phyloP scores from a whole-genome alignment of 2,797 vertebrate species.

The Thaleichthys pacificus region DNA sequence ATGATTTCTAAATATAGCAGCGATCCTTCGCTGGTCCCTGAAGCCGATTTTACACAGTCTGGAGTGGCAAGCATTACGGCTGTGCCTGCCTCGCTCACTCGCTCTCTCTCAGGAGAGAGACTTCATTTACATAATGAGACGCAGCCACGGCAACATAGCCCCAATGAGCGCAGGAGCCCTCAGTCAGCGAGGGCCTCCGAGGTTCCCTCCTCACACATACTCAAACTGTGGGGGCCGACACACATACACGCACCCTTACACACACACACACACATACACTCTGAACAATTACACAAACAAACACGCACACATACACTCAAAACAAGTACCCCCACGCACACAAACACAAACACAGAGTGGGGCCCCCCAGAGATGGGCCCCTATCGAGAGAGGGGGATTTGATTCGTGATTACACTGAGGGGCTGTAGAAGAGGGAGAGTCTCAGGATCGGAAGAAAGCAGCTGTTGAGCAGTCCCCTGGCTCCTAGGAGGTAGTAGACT shows the following conservation, averaged over 20 bases:
- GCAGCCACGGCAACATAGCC: slow-evolving; percentile 68
- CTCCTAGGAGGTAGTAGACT: no score
- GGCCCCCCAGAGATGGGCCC: no score
- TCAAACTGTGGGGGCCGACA: neutral
- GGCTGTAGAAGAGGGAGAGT: slow-evolving; percentile 55
- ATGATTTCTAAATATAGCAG: slow-evolving; percentile 72
- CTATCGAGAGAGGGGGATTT: slow-evolving; percentile 9
- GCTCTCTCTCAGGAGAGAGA: slow-evolving; percentile 60
- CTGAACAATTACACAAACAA: neutral
- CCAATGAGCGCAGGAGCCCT: neutral
- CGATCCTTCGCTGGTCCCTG: slow-evolving; percentile 60
- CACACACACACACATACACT: neutral
- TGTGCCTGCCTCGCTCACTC: slow-evolving; percentile 45
- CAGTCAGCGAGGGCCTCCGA: neutral
- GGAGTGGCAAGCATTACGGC: slow-evolving; percentile 63
- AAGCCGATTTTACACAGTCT: slow-evolving; percentile 70
- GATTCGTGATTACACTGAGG: slow-evolving; percentile 28
- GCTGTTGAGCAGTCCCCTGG: no score
- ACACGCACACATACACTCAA: neutral
- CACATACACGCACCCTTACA: neutral
- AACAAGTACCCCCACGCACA: neutral
- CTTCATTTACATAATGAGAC: slow-evolving; percentile 73
- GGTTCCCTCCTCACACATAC: neutral
- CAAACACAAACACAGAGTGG: neutral
- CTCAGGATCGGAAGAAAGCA: slow-evolving; percentile 58